Conservation (phyloP, 2,113 vertebrate species). For the Poecile atricapillus region DNA sequence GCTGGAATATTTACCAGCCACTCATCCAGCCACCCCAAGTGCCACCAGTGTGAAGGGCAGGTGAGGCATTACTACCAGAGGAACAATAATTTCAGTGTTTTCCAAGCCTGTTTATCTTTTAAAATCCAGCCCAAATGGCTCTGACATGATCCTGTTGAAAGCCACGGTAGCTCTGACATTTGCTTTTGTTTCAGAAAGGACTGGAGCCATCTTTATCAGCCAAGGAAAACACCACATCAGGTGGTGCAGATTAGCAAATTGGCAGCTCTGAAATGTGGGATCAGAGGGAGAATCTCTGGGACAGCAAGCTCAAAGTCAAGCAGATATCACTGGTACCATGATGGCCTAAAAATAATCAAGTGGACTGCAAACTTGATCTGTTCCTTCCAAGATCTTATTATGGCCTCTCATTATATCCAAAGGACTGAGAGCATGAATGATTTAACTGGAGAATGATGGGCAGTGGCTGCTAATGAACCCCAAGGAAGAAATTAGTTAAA, state of each 20-base stretch:
- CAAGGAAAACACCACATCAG: not conserved
- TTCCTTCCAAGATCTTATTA: slow-evolving; percentile 11
- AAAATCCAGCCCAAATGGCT: not conserved
- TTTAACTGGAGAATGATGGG: slow-evolving; percentile 14
- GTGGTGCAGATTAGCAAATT: not conserved
- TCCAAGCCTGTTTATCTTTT: not conserved
- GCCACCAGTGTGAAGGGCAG: not conserved
- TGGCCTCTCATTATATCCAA: slow-evolving; percentile 2
- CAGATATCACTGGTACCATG: not conserved
- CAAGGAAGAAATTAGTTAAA: not conserved
- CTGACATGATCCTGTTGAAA: not conserved
- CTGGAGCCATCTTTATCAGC: not conserved
- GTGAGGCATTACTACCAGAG: not conserved
- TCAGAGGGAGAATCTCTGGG: not conserved
- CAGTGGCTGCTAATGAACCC: not conserved
- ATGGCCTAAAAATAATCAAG: slow-evolving; percentile 9
- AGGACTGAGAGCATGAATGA: slow-evolving; percentile 1
- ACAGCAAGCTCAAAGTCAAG: not conserved
- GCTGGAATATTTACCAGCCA: not conserved
- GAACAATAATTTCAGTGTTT: not conserved
- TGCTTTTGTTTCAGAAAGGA: not conserved
- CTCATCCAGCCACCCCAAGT: not conserved
- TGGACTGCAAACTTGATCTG: not conserved
- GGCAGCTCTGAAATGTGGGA: not conserved
- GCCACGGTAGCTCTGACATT: not conserved